Conservation (phyloP, 2,797 vertebrate genomes). For the Phoeniculus purpureus region DNA sequence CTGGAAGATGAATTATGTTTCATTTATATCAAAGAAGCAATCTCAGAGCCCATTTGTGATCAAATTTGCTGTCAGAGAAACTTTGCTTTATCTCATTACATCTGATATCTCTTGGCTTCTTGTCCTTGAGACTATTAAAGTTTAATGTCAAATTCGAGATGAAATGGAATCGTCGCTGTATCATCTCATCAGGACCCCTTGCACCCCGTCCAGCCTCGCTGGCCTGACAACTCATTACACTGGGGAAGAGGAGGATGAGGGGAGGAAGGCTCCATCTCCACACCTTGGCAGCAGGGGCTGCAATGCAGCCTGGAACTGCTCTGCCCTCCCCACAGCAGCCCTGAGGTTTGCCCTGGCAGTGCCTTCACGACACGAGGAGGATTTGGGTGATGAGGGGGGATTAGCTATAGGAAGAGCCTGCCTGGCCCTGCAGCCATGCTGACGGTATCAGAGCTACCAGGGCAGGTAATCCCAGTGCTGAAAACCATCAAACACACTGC, state of each 20-base stretch:
- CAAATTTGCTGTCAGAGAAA: constrained; percentile 86
- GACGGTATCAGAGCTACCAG: accelerated
- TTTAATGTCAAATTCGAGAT: constrained; percentile 84
- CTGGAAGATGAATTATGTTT: constrained; percentile 86
- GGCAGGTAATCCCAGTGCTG: background rate
- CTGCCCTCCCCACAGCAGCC: background rate
- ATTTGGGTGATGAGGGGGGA: accelerated
- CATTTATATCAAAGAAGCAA: constrained; percentile 87
- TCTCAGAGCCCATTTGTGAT: constrained; percentile 85
- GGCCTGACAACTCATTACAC: constrained; percentile 79
- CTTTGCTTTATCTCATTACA: constrained; percentile 86
- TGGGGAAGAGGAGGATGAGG: background rate
- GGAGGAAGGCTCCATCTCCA: background rate
- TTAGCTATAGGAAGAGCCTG: accelerated
- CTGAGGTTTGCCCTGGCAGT: accelerated
- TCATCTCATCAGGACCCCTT: constrained; percentile 78
- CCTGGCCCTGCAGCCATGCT: background rate
- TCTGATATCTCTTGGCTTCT: constrained; percentile 85
- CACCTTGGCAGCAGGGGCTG: accelerated
- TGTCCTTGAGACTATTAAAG: constrained; percentile 87
- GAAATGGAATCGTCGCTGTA: constrained; percentile 83
- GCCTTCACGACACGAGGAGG: accelerated
- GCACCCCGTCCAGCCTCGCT: constrained; percentile 72
- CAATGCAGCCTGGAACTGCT: accelerated
- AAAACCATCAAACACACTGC: accelerated